Evolutionary conservation across 30 jellyfish, hydroid and myxozoan genomes (phyloP).

Genomic region (Hydractinia symbiolongicarpus): DNA sequence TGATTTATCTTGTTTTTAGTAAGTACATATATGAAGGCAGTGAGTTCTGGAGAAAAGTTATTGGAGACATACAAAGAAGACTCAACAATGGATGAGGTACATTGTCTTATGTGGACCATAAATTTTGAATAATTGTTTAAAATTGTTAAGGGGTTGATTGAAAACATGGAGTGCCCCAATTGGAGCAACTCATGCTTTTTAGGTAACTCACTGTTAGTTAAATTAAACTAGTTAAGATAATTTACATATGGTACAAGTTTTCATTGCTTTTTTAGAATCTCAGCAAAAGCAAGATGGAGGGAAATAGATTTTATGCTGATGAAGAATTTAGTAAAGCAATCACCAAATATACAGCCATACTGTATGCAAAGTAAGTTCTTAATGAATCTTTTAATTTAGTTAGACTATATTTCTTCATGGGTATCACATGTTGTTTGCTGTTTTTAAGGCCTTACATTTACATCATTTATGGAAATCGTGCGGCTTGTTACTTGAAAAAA

Average conservation of each 20-base stretch:
- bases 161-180: background rate
- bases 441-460: conserved; percentile 48
- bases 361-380: conserved; percentile 36
- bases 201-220: background rate
- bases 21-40: conserved; percentile 28
- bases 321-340: conserved; percentile 47
- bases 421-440: background rate
- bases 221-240: background rate
- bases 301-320: conserved; percentile 35
- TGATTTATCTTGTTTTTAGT: conserved; percentile 8
- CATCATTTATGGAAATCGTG: conserved; percentile 61
- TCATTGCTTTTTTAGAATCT: conserved; percentile 8
- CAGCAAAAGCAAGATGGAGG: conserved; percentile 33
- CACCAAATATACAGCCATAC: conserved; percentile 30
- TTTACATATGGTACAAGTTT: background rate
- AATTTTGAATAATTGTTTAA: background rate
- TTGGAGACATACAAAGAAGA: conserved; percentile 4
- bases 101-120: background rate
- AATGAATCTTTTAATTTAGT: background rate
- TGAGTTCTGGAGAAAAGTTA: conserved; percentile 28
- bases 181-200: background rate
- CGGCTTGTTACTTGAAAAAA: conserved; percentile 45
- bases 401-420: background rate
- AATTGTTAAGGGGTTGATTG: background rate
- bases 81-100: conserved; percentile 17